A percentile compares a stretch with the other conserved stretches of the same genome.
phyloP scores from a whole-genome alignment of 2,113 vertebrate species.

The Triplophysa siluroides region DNA sequence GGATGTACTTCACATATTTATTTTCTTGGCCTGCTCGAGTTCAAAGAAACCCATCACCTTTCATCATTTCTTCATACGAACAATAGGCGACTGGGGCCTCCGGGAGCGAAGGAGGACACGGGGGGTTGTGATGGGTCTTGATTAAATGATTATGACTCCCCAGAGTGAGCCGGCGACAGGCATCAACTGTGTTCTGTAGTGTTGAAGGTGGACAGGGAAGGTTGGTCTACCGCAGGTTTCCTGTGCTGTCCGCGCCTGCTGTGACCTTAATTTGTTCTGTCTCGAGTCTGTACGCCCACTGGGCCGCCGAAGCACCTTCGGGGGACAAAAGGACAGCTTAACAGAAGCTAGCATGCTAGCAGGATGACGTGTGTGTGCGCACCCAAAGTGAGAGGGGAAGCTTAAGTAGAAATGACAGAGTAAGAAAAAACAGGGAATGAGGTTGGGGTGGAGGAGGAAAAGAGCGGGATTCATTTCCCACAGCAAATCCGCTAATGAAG shows the following conservation, averaged over 20 bases:
- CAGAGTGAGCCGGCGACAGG: slow-evolving; percentile 22
- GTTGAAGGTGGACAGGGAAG: slow-evolving; percentile 35
- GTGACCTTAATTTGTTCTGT: slow-evolving; percentile 78
- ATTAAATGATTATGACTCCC: slow-evolving; percentile 46
- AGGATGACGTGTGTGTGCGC: slow-evolving; percentile 34
- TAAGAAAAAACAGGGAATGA: slow-evolving; percentile 46
- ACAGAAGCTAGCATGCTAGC: slow-evolving; percentile 36
- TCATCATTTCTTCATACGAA: slow-evolving; percentile 38
- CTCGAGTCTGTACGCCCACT: slow-evolving; percentile 66
- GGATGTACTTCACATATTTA: slow-evolving; percentile 39
- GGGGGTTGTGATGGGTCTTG: slow-evolving; percentile 12
- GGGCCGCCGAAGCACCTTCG: slow-evolving; percentile 63
- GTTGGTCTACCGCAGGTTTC: slow-evolving; percentile 38
- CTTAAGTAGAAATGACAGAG: slow-evolving; percentile 57
- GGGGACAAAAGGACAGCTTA: slow-evolving; percentile 61
- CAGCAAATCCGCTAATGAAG: slow-evolving; percentile 75
- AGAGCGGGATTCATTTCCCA: slow-evolving; percentile 66
- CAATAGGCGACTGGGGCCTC: slow-evolving; percentile 39
- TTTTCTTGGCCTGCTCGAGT: slow-evolving; percentile 34
- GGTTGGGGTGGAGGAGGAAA: slow-evolving; percentile 55
- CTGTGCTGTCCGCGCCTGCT: slow-evolving; percentile 56
- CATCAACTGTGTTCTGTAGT: slow-evolving; percentile 15
- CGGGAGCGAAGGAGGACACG: not conserved
- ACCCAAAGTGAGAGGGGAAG: slow-evolving; percentile 10
- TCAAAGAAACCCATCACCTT: slow-evolving; percentile 49